Percentiles rank a stretch among this genome's conserved stretches.
Evolutionary conservation across 2,113 vertebrate genomes (phyloP).

Genomic region (Chaenocephalus aceratus): DNA sequence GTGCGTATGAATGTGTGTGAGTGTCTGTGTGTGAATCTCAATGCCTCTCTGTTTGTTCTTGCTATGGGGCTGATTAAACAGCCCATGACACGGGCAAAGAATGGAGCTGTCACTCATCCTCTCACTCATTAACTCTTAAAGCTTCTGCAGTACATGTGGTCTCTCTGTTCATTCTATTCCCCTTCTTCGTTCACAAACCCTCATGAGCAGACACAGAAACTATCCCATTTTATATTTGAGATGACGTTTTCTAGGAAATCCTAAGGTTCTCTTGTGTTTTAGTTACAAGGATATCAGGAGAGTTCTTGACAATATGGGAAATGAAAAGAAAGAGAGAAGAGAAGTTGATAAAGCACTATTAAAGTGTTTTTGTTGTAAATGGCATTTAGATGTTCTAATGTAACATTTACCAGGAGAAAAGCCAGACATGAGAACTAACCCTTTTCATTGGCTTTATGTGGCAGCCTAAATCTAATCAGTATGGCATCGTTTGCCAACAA

Average conservation of each 20-base stretch:
- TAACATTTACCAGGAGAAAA: not conserved
- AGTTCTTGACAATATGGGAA: not conserved
- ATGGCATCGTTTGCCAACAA: constrained; percentile 12
- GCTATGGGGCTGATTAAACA: constrained; percentile 55
- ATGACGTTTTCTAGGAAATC: not conserved
- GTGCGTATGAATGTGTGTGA: constrained; percentile 6
- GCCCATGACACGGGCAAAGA: constrained; percentile 34
- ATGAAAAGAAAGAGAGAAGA: not conserved
- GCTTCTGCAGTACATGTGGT: constrained; percentile 26
- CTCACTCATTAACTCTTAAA: constrained; percentile 50
- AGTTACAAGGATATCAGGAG: not conserved
- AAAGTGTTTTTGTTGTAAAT: not conserved
- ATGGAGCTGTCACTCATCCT: constrained; percentile 51
- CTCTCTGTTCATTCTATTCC: constrained; percentile 8
- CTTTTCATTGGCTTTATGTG: not conserved
- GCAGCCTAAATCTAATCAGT: constrained; percentile 16
- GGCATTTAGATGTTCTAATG: not conserved
- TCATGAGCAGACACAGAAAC: not conserved
- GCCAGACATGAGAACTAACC: constrained; percentile 8
- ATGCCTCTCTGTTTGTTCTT: constrained; percentile 39
- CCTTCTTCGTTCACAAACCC: not conserved
- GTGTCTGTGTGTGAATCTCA: constrained; percentile 22
- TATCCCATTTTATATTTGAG: not conserved
- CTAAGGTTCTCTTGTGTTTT: not conserved
- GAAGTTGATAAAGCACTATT: too few relatives aligned